Percentiles rank a stretch among this genome's conserved stretches.
Conservation (phyloP, 2,797 vertebrate species). For the Esox lucius region DNA sequence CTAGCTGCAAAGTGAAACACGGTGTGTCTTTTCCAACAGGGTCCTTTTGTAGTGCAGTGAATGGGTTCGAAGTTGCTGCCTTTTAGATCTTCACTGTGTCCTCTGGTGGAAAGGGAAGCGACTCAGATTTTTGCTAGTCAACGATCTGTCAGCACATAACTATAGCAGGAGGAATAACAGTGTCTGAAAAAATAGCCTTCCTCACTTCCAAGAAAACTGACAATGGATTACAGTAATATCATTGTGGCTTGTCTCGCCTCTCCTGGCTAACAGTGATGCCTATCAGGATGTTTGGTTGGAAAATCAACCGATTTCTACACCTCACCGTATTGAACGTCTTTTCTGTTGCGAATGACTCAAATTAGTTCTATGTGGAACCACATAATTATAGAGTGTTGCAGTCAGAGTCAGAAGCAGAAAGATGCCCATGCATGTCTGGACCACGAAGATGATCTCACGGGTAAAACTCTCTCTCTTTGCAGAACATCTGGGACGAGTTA, state of each 20-base stretch:
- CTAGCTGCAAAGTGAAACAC: background rate
- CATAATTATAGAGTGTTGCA: conserved; percentile 65
- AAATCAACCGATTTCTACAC: conserved; percentile 53
- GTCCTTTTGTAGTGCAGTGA: conserved; percentile 60
- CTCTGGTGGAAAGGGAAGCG: conserved; percentile 46
- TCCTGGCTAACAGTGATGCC: conserved; percentile 40
- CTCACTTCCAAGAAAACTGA: conserved; percentile 47
- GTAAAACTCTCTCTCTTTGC: conserved; percentile 42
- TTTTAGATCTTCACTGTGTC: conserved; percentile 59
- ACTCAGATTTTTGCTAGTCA: conserved; percentile 56
- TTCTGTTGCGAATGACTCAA: conserved; percentile 60
- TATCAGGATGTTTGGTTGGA: conserved; percentile 51
- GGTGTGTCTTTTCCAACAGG: conserved; percentile 51
- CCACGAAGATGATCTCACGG: conserved; percentile 62
- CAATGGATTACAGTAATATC: conserved; percentile 40
- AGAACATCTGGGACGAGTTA: conserved; percentile 68
- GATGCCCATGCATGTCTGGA: conserved; percentile 61
- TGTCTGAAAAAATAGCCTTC: conserved; percentile 22
- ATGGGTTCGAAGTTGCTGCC: conserved; percentile 66
- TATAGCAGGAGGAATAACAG: conserved; percentile 30
- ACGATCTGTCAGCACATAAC: conserved; percentile 69
- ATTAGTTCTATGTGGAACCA: conserved; percentile 54
- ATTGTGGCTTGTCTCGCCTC: conserved; percentile 45
- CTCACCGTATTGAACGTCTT: conserved; percentile 62
- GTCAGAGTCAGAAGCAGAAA: conserved; percentile 29